Evolutionary conservation across 2,113 vertebrate species (phyloP), one percentile per base, ranked within the genome.

Genomic region (Lota lota): DNA sequence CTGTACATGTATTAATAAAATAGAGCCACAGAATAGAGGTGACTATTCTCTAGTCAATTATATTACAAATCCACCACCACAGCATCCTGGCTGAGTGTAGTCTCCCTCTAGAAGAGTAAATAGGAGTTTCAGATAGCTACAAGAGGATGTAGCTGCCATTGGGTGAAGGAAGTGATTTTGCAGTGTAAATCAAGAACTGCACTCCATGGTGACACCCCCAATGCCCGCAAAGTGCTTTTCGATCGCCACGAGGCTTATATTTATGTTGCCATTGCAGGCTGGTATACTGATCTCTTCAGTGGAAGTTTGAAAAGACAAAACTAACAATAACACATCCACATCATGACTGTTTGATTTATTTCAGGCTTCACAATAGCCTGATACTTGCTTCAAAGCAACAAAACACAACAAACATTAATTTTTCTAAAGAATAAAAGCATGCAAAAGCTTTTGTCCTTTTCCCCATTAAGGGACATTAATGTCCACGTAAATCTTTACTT

Each of bases 391-490:
- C 50, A 21, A 64, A 61, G 18, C 51, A 69, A 64, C 69, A 81
- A 74, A 78, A 75, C 54, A 79, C 69, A 74, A 69, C 65, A 72
- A 79, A 79, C 77, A 47, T 47, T 1, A 63, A 69, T 22, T 78
- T 22, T 78, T n/a, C 64, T 57, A 14, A 68, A 51, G 4, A 40
- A 19, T 22, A 58, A 85, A 73, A 75, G 57, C 58, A 72, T 20
- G 36, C 56, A 77, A 62, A 69, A 78, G 57, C 76, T 70, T 78
- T 77, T 74, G 67, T 80, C 54, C 53, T 17, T 56, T 69, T 67
- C 40, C 14, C 63, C 24, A 40, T 69, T 64, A 61, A 77, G 61
- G 54, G 36, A 75, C 58, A 73, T 56, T 68, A 60, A 67, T 40
- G 22, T 47, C 40, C 40, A 47, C 40, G 12, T 4, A 47, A 74